These are phyloP conservation scores for Paramuricea clavata DNA, from an alignment of 92 coral and sea anemone genomes.

Conservation along the genomic window DNA sequence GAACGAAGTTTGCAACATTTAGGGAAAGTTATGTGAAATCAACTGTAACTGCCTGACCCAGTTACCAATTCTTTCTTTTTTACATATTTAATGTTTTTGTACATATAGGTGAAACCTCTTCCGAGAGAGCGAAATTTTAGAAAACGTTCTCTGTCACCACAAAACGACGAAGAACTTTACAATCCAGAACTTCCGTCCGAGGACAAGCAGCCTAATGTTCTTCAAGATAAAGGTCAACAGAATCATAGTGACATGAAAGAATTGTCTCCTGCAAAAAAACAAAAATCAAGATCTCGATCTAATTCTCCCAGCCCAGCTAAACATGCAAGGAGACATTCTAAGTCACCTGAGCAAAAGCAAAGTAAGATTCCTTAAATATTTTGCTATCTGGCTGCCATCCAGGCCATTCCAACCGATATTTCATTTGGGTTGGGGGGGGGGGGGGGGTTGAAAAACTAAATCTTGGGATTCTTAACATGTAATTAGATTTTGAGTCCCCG, in stretches of 20 bases:
- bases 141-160: slow-evolving; percentile 1
- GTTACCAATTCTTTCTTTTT: too few relatives aligned
- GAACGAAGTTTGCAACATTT: too few relatives aligned
- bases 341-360: neutral
- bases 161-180: neutral
- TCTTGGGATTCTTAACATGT: too few relatives aligned
- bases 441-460: too few relatives aligned
- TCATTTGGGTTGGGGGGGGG: too few relatives aligned
- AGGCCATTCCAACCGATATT: too few relatives aligned
- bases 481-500: too few relatives aligned
- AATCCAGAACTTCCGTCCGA: neutral
- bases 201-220: neutral
- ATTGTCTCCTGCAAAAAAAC: neutral
- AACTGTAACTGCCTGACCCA: too few relatives aligned
- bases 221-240: neutral
- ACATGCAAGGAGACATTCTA: neutral
- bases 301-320: neutral
- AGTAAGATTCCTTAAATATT: neutral
- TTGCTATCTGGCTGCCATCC: too few relatives aligned
- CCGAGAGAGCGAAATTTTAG: slow-evolving; percentile 15
- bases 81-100: too few relatives aligned
- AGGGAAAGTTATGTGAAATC: too few relatives aligned
- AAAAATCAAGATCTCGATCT: neutral
- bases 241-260: neutral
- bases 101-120: neutral